Conservation (phyloP, 2,888 invertebrate genomes). For the Rhorus exstirpatorius region DNA sequence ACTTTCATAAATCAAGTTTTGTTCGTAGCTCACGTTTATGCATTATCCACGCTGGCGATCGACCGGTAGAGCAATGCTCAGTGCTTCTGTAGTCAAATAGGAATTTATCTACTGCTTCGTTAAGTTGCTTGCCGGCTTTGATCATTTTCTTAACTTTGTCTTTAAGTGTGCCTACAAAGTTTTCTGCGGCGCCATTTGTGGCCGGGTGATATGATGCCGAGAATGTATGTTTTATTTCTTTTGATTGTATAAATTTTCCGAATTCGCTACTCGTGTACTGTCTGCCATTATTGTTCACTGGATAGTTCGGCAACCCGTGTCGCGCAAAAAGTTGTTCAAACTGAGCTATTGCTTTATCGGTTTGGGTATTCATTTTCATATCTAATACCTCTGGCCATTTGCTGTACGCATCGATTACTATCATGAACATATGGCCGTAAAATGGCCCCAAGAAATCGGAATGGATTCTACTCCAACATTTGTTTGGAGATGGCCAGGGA, state of each 20-base stretch:
- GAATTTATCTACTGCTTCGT: slow-evolving; percentile 42
- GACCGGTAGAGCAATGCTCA: slow-evolving; percentile 40
- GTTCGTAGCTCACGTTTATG: slow-evolving; percentile 46
- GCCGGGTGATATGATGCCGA: slow-evolving; percentile 69
- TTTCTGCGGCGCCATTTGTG: slow-evolving; percentile 34
- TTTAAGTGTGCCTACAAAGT: slow-evolving; percentile 66
- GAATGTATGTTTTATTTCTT: slow-evolving; percentile 59
- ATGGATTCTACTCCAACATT: slow-evolving; percentile 66
- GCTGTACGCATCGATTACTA: slow-evolving; percentile 70
- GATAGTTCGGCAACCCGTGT: background rate
- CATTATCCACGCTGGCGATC: slow-evolving; percentile 36
- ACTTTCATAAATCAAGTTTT: slow-evolving; percentile 1
- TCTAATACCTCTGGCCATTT: slow-evolving; percentile 73
- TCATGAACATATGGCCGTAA: slow-evolving; percentile 66
- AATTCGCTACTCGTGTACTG: slow-evolving; percentile 66
- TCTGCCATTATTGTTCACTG: slow-evolving; percentile 69
- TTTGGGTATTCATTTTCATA: slow-evolving; percentile 63
- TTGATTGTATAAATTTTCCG: slow-evolving; percentile 48
- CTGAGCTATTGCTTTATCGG: slow-evolving; percentile 36
- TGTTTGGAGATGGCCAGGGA: slow-evolving; percentile 69
- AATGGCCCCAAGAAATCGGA: slow-evolving; percentile 70
- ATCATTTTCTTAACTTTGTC: slow-evolving; percentile 60
- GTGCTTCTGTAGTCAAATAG: slow-evolving; percentile 49
- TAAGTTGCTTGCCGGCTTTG: background rate
- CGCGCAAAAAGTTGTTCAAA: background rate